Conservation (phyloP, 2,797 vertebrate species). For the Lophura swinhoii region DNA sequence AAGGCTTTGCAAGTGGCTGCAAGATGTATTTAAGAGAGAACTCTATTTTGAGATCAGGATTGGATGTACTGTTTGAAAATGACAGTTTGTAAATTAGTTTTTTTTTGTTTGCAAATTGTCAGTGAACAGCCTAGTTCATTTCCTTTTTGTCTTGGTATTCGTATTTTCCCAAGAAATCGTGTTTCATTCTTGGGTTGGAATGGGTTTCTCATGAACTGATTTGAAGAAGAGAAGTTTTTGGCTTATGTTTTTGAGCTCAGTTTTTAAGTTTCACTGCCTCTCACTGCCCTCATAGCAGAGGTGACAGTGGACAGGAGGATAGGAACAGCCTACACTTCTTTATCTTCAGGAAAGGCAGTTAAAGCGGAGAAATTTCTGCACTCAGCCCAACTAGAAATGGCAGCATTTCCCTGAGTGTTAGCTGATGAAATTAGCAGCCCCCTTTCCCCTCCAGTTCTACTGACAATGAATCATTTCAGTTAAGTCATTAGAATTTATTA, state of each 20-base stretch:
- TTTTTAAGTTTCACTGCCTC: neutral
- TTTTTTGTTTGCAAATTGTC: neutral
- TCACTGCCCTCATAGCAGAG: neutral
- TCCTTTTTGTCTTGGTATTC: conserved; percentile 1
- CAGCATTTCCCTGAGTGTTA: neutral
- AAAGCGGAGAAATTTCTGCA: neutral
- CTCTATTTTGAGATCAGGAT: neutral
- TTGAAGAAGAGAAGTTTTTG: neutral
- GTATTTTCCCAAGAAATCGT: neutral
- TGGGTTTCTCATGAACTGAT: neutral
- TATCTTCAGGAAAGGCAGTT: neutral
- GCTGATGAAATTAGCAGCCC: neutral
- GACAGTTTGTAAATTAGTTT: neutral
- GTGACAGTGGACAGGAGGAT: neutral
- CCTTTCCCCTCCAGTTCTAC: neutral
- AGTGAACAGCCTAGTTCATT: neutral
- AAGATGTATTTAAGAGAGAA: neutral
- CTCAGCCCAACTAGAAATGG: neutral
- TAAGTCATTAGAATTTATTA: neutral
- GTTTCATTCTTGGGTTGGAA: neutral
- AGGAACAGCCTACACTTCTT: neutral
- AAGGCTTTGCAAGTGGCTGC: neutral
- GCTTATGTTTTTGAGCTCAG: neutral
- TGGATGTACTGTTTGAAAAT: conserved; percentile 22
- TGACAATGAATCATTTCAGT: neutral